These are phyloP conservation scores for Diprion similis DNA, from an alignment of 1,140 invertebrate genomes.

Conservation along the genomic window DNA sequence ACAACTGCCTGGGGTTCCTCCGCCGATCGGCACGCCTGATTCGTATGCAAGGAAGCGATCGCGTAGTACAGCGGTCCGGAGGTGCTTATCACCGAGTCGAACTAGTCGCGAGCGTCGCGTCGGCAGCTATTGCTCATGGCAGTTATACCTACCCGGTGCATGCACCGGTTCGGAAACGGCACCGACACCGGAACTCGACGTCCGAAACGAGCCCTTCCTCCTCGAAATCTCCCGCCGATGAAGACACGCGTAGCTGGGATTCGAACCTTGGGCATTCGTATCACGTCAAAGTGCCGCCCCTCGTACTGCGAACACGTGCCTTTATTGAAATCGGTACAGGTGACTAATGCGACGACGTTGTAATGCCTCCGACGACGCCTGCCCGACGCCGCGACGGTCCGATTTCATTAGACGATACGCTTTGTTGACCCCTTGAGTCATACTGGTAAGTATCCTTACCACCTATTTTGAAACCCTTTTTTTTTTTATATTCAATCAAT, in stretches of 20 bases:
- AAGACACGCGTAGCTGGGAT: too few relatives aligned
- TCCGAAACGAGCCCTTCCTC: conserved; percentile 16
- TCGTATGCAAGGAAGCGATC: conserved; percentile 58
- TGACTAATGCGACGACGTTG: too few relatives aligned
- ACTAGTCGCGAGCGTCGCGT: conserved; percentile 38
- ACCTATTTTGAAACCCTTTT: too few relatives aligned
- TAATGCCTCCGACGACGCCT: too few relatives aligned
- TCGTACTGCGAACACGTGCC: background rate
- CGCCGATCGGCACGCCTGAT: conserved; percentile 21
- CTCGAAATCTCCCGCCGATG: background rate
- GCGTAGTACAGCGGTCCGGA: conserved; percentile 50
- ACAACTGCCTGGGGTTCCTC: conserved; percentile 16
- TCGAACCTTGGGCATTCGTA: too few relatives aligned
- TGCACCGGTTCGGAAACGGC: conserved; percentile 14
- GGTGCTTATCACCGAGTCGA: conserved; percentile 58
- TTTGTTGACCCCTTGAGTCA: too few relatives aligned
- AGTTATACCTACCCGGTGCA: conserved; percentile 26
- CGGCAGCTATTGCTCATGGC: conserved; percentile 31
- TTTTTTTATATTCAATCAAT: too few relatives aligned
- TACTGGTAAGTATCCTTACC: too few relatives aligned
- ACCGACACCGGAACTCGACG: conserved; percentile 35
- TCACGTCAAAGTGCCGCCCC: too few relatives aligned
- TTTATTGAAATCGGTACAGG: too few relatives aligned
- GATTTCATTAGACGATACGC: too few relatives aligned
- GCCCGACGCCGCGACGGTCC: too few relatives aligned